These are phyloP conservation scores for Lanistes nyassanus DNA, from an alignment of 1,140 invertebrate species.

Conservation along the genomic window DNA sequence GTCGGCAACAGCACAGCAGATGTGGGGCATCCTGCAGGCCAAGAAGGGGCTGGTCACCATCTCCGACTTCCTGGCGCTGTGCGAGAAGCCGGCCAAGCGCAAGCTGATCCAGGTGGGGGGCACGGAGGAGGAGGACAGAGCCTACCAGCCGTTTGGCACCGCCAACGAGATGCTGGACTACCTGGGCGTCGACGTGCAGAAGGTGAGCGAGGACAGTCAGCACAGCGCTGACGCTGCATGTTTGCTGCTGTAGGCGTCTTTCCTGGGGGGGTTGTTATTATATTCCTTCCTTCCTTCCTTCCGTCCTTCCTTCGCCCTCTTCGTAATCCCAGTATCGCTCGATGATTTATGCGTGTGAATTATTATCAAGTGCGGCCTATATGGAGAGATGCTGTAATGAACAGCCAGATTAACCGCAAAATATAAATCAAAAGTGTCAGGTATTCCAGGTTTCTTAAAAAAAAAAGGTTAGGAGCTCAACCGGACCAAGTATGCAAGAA, in stretches of 20 bases:
- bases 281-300: neutral
- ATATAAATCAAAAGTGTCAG: too few relatives aligned
- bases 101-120: constrained; percentile 55
- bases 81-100: constrained; percentile 50
- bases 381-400: too few relatives aligned
- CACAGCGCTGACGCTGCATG: too few relatives aligned
- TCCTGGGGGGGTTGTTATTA: too few relatives aligned
- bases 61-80: constrained; percentile 55
- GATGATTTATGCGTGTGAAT: neutral
- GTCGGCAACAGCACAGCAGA: constrained; percentile 51
- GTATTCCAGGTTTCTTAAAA: too few relatives aligned
- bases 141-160: constrained; percentile 53
- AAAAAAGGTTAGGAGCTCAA: too few relatives aligned
- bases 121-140: constrained; percentile 46
- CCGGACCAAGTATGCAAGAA: too few relatives aligned
- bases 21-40: constrained; percentile 53
- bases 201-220: constrained; percentile 48
- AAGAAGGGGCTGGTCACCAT: constrained; percentile 60
- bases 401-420: too few relatives aligned
- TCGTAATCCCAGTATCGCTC: neutral
- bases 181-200: constrained; percentile 60
- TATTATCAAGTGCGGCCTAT: too few relatives aligned
- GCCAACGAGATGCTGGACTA: constrained; percentile 58
- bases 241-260: too few relatives aligned
- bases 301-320: neutral